Evolutionary conservation across 2,888 invertebrate genomes (phyloP), one percentile per base, ranked within the genome.

Genomic region (Nezara viridula): DNA sequence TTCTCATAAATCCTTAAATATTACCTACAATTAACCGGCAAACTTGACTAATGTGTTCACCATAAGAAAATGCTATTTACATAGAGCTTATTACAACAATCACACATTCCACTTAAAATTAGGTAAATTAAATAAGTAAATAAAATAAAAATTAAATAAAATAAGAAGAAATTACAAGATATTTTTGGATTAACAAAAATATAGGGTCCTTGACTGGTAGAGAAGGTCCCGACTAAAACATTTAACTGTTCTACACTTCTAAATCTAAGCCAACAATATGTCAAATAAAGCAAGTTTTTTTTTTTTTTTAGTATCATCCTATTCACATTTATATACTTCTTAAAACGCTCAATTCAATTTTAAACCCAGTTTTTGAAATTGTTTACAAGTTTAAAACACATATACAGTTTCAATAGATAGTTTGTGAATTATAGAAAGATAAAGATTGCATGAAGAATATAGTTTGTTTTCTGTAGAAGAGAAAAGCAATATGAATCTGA

Each of bases 31-130:
- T 90, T 86, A 89, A 89, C 90, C 87, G 87, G 60, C 50, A 90
- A 90, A 90, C 90, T 77, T 88, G 90, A 90, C 90, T 90, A 90
- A 90, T 88, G 40, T 87, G 89, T 85, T 90, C 88, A 86, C 89
- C 90, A 85, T 88, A 86, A 44, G 90, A 89, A 89, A 90, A 85
- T 85, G 60, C 77, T 90, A 90, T 90, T 32, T 90, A 90, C 90
- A 90, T 55, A 89, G 73, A 40, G 85, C 47, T 24, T 85, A 77
- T 49, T 60, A 88, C 47, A 87, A 24, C 88, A 88, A 88, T 88
- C 88, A 88, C 88, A 88, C 73, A 49, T 88, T 73, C 60, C 60
- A 47, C 73, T 66, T 88, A 66, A 88, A n/a, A 86, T 86, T 55
- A 55, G 40, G 40, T 60, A 60, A 86, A 86, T 40, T 21, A 32